Evolutionary conservation across 2,797 vertebrate genomes (phyloP), one percentile per base, ranked within the genome.

Genomic region (Myotis findleyi): DNA sequence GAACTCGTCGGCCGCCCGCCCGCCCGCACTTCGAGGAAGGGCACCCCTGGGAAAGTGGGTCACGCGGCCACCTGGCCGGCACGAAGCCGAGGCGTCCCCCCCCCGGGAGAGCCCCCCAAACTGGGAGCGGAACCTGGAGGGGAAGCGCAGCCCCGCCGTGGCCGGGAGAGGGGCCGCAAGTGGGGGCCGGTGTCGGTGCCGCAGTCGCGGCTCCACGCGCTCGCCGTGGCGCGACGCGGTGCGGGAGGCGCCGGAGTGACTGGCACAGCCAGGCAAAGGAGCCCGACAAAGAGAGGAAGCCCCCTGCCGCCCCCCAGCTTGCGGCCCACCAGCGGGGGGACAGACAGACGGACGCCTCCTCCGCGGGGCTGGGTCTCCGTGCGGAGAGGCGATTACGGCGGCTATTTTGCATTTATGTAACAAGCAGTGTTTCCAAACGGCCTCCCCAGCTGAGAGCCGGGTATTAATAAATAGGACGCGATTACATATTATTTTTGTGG

Each of bases 1-100:
- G 98, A 98, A 98, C 98, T 95, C 98, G 1, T 95, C 36, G 55
- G 49, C 90, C 90, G 72, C 95, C n/a, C 91, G 95, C 68, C 89
- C 91, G 72, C 95, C n/a, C 91, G 95, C 79, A 85, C 59, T 73
- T 93, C 21, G 30, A 85, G 62, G 73, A 94, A 90, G 83, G 93
- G 89, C 71, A 49, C 68, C 87, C 96, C 93, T 38, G 18, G 64
- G 85, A 76, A 98, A 98, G 96, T 98, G 98, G 98, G 98, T 98
- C 98, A 97, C 25, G 80, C 91, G 83, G 87, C 79, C 3, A 49
- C 96, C 96, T 27, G 68, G 25, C 53, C 66, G 92, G 88, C 92
- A 79, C 16, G 71, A 89, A 94, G 90, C 82, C 23, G 25, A 0
- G 86, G 59, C 68, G 33, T 5, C 25, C 57, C 73, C 89, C 73